Conservation (phyloP, 30 jellyfish, hydroid and myxozoan genomes). For the Sanderia malayensis region DNA sequence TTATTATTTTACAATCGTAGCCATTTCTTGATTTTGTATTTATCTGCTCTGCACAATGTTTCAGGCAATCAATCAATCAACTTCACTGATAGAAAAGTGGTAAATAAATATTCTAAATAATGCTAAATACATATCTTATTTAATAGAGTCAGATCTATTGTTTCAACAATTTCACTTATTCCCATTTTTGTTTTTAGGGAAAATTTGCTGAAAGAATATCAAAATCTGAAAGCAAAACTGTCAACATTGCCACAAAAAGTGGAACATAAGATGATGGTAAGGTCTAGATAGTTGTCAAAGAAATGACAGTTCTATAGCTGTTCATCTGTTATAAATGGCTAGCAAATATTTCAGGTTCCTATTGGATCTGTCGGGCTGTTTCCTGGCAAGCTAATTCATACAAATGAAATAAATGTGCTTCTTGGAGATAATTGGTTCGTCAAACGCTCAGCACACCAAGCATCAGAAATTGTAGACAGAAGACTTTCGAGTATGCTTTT, state of each 20-base stretch:
- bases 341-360: conserved; percentile 89
- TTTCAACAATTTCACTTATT: not conserved
- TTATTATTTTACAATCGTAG: no score
- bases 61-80: conserved; percentile 11
- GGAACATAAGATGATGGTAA: conserved; percentile 61
- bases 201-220: conserved; percentile 49
- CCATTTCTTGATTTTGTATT: not conserved
- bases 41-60: not conserved
- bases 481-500: conserved; percentile 63
- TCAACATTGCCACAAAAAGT: conserved; percentile 52
- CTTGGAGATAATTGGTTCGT: conserved; percentile 95
- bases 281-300: not conserved
- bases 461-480: conserved; percentile 60
- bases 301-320: not conserved
- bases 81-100: conserved; percentile 38
- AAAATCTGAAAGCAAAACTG: conserved; percentile 36
- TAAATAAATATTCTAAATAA: not conserved
- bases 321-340: no score
- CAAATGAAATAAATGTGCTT: conserved; percentile 85
- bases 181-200: conserved; percentile 30
- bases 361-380: conserved; percentile 83
- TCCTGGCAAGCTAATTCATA: conserved; percentile 82
- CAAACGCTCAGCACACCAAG: conserved; percentile 78
- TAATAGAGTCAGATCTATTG: not conserved
- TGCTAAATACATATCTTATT: not conserved